These are phyloP conservation scores for Pachycephala philippinensis DNA, from an alignment of 2,113 vertebrate species.

Conservation along the genomic window DNA sequence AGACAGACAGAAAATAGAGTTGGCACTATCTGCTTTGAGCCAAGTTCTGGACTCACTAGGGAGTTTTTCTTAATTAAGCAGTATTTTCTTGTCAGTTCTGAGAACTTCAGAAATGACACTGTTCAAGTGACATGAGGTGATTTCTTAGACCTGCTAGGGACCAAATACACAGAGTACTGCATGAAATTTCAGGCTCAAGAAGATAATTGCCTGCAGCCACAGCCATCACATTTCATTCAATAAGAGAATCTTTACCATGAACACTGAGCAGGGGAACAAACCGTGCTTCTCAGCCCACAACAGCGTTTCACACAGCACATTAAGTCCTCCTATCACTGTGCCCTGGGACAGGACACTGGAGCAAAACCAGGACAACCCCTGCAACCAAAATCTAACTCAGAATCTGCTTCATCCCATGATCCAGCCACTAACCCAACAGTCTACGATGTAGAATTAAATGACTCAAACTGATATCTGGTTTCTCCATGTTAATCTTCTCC, in stretches of 20 bases:
- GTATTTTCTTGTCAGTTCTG: background rate
- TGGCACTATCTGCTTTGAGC: background rate
- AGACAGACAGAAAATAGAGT: background rate
- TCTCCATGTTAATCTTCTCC: background rate
- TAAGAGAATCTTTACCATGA: background rate
- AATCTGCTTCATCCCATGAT: background rate
- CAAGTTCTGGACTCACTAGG: background rate
- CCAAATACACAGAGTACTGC: background rate
- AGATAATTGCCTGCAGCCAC: background rate
- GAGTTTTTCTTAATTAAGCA: background rate
- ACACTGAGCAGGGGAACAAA: background rate
- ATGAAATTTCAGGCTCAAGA: background rate
- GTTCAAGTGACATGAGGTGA: background rate
- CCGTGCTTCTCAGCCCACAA: background rate
- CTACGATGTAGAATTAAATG: background rate
- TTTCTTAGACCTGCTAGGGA: background rate
- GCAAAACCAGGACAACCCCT: background rate
- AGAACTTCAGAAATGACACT: background rate
- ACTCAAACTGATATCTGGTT: background rate
- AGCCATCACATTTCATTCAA: background rate
- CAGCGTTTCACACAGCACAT: background rate
- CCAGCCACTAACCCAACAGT: background rate
- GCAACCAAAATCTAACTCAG: background rate
- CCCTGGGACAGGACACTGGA: background rate
- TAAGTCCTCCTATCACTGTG: background rate